These are phyloP conservation scores for Pampusana beccarii DNA, from an alignment of 2,113 vertebrate genomes.

Conservation along the genomic window DNA sequence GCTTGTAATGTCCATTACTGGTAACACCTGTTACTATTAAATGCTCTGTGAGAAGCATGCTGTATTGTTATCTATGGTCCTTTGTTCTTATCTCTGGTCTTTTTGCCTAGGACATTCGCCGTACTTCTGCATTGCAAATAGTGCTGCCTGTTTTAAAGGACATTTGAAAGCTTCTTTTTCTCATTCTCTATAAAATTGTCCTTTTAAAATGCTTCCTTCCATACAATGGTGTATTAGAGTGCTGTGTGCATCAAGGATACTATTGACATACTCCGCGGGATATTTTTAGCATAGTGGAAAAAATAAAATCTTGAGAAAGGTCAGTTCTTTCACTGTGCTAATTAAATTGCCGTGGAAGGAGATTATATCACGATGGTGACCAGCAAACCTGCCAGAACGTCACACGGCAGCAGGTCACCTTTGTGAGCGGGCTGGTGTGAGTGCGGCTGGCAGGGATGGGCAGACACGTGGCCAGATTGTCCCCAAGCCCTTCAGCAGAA, in stretches of 20 bases:
- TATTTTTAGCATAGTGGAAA: slow-evolving; percentile 76
- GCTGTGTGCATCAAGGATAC: slow-evolving; percentile 50
- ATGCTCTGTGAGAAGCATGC: not conserved
- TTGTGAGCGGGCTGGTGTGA: not conserved
- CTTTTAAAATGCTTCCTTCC: not conserved
- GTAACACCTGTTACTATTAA: not conserved
- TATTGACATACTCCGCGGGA: slow-evolving; percentile 64
- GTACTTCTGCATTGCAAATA: not conserved
- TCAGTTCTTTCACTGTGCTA: slow-evolving; percentile 73
- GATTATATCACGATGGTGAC: slow-evolving; percentile 70
- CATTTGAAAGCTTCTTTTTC: not conserved
- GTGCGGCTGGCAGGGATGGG: not conserved
- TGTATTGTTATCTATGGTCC: not conserved
- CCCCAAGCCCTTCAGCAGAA: not conserved
- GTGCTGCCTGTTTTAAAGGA: rapidly evolving
- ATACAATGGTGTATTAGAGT: not conserved
- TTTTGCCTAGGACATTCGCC: not conserved
- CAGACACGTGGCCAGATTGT: not conserved
- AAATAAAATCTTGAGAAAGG: slow-evolving; percentile 76
- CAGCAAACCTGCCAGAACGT: not conserved
- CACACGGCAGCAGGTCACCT: not conserved
- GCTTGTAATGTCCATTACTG: not conserved
- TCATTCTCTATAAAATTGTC: not conserved
- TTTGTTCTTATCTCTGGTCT: too few species aligned
- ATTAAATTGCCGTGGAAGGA: slow-evolving; percentile 75